Percentiles rank a stretch among this genome's conserved stretches.
phyloP scores from a whole-genome alignment of 2,888 invertebrate genomes.

The Drosophila flavopinicola region DNA sequence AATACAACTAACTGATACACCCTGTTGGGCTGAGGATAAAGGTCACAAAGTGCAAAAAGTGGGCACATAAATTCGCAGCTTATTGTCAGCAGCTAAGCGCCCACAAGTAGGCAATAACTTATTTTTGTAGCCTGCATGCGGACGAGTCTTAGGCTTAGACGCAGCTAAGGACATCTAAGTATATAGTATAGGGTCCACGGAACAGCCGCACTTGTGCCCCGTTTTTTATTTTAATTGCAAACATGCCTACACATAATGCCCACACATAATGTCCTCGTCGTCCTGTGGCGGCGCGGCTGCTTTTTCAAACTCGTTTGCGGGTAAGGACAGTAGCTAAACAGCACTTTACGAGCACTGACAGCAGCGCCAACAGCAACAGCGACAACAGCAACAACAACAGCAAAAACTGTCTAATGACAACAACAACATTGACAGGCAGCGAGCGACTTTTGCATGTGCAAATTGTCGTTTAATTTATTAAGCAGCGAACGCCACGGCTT shows the following conservation, averaged over 20 bases:
- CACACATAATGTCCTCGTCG: conserved; percentile 55
- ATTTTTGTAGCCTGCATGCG: conserved; percentile 53
- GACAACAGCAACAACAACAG: conserved; percentile 21
- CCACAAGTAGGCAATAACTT: conserved; percentile 76
- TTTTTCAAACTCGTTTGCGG: conserved; percentile 45
- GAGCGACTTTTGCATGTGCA: conserved; percentile 61
- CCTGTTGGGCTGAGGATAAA: background rate
- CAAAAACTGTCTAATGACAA: conserved; percentile 46
- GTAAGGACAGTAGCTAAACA: conserved; percentile 47
- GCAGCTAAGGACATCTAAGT: conserved; percentile 7
- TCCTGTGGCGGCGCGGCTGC: conserved; percentile 16
- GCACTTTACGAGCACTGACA: conserved; percentile 60
- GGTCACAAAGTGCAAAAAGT: conserved; percentile 29
- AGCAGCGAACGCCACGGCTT: conserved; percentile 61
- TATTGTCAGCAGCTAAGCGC: conserved; percentile 49
- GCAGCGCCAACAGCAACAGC: conserved; percentile 10
- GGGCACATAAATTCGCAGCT: conserved; percentile 66
- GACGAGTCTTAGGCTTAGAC: conserved; percentile 19
- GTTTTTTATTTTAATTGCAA: conserved; percentile 75
- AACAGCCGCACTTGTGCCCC: conserved; percentile 51
- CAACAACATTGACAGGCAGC: conserved; percentile 50
- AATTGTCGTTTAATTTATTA: conserved; percentile 80
- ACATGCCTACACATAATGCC: conserved; percentile 60
- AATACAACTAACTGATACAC: background rate
- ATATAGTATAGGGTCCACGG: conserved; percentile 1